Base-by-base conservation (phyloP, 2,113 vertebrate genomes). In the Himantopus leucocephalus region DNA sequence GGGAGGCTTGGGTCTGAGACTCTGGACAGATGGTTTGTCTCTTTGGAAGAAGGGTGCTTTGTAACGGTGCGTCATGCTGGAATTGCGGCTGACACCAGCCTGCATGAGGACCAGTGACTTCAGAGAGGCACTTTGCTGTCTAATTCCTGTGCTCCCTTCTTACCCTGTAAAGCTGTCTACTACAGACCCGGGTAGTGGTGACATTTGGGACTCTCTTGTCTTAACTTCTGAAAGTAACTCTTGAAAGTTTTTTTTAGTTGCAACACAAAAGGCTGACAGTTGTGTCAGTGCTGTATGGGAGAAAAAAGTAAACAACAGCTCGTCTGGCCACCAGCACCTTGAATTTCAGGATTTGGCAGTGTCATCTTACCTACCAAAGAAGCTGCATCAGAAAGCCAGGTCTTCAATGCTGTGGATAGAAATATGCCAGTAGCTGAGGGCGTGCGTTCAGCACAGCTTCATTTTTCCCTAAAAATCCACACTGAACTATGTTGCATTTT, bases 71-170 rank as follows among this genome's bases (percentile, higher is more conserved):
- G 43, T 83, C 77, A 91, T 66, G 89, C 76, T 94, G 53, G 50
- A 93, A 95, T 95, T 63, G 63, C 4, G 13, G 73, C 68, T 92
- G 96, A 96, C 93, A 96, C 16, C 22, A 72, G 26, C 23, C 35
- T 9, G 5, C 27, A 8, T 1, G 5, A 71, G 74, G 64, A 73
- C 20, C 39, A 39, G 34, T 2, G 4, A 24, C 35, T 77, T 85
- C 53, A 79, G 79, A 74, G 53, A 23, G 15, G 8, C 21, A 14
- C 24, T 56, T 59, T 27, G 41, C 63, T 59, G 37, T 72, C 72
- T 59, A 5, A 58, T 52, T 74, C 39, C 37, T 3, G 8, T 29
- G 24, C 5, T 81, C 34, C 66, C n/a, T 10, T 87, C 34, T 78
- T 50, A 59, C 14, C 35, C 13, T 2, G 55, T 43, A 59, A 89